Conservation (phyloP, 2,888 invertebrate species). For the Metalampra italica region DNA sequence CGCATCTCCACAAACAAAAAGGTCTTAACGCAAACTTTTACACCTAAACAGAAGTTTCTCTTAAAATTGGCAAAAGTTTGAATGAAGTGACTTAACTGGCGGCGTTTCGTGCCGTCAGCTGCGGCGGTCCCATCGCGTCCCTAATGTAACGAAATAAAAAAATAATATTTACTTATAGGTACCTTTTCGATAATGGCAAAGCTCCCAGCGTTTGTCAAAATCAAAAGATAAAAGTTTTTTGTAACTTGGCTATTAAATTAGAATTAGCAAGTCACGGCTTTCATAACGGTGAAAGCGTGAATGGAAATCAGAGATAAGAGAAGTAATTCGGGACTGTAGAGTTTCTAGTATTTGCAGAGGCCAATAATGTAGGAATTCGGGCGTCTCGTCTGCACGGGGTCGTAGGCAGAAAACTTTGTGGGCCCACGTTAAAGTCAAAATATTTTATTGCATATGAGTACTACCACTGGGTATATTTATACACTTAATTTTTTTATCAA, state of each 20-base stretch:
- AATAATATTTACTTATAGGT: slow-evolving; percentile 57
- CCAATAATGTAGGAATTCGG: slow-evolving; percentile 40
- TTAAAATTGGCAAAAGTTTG: slow-evolving; percentile 71
- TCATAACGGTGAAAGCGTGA: slow-evolving; percentile 36
- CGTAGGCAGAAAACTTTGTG: slow-evolving; percentile 17
- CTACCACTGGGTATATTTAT: too few relatives aligned
- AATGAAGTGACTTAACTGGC: slow-evolving; percentile 70
- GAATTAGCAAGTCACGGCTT: slow-evolving; percentile 9
- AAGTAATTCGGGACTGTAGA: slow-evolving; percentile 40
- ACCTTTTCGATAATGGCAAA: slow-evolving; percentile 40
- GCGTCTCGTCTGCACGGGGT: slow-evolving; percentile 3
- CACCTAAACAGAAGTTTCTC: slow-evolving; percentile 58
- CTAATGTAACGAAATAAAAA: slow-evolving; percentile 63
- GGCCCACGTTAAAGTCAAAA: too few relatives aligned
- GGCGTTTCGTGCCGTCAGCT: slow-evolving; percentile 66
- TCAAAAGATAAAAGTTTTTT: slow-evolving; percentile 24
- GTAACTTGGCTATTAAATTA: slow-evolving; percentile 12
- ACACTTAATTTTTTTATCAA: too few relatives aligned
- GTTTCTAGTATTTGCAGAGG: slow-evolving; percentile 42
- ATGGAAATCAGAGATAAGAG: slow-evolving; percentile 44
- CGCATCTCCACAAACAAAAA: slow-evolving; percentile 50
- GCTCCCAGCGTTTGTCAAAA: slow-evolving; percentile 21
- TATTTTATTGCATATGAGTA: too few relatives aligned
- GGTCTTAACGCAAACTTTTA: slow-evolving; percentile 54
- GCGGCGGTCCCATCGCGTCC: slow-evolving; percentile 66